These are phyloP conservation scores for Osmoderma eremita DNA, from an alignment of 2,888 invertebrate species.

Conservation along the genomic window DNA sequence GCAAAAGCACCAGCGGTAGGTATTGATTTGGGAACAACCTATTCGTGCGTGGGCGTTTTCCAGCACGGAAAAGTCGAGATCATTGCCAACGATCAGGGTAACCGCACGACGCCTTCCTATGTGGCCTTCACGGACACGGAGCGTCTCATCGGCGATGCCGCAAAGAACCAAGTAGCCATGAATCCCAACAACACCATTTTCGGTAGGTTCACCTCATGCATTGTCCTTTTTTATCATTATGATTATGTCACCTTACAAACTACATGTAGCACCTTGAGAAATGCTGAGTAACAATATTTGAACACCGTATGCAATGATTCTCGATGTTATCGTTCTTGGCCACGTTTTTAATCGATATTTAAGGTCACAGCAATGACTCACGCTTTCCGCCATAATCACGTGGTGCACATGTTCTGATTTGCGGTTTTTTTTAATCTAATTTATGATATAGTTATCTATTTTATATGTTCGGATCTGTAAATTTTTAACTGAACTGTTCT, in stretches of 20 bases:
- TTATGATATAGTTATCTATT: no score
- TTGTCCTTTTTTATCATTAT: no score
- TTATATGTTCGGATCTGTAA: no score
- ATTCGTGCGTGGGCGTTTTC: constrained; percentile 94
- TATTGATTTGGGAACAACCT: constrained; percentile 96
- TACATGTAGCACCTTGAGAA: not conserved
- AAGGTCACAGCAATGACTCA: constrained; percentile 17
- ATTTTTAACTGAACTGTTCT: no score
- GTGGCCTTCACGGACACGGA: constrained; percentile 88
- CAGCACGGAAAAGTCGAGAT: constrained; percentile 92
- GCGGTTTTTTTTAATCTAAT: no score
- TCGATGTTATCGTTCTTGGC: constrained; percentile 1
- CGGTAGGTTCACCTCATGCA: constrained; percentile 65
- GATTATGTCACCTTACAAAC: not conserved
- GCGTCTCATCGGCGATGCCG: constrained; percentile 84
- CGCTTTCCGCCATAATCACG: not conserved
- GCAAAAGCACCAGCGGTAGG: constrained; percentile 88
- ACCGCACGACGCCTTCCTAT: constrained; percentile 86
- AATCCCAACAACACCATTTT: constrained; percentile 90
- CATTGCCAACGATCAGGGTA: constrained; percentile 91
- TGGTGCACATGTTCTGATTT: no score
- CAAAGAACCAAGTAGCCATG: constrained; percentile 87
- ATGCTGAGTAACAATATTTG: not conserved
- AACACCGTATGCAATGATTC: not conserved
- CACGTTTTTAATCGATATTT: constrained; percentile 17